Base-by-base conservation (phyloP, 2,888 invertebrate species). In the Brachyopa scutellaris region DNA sequence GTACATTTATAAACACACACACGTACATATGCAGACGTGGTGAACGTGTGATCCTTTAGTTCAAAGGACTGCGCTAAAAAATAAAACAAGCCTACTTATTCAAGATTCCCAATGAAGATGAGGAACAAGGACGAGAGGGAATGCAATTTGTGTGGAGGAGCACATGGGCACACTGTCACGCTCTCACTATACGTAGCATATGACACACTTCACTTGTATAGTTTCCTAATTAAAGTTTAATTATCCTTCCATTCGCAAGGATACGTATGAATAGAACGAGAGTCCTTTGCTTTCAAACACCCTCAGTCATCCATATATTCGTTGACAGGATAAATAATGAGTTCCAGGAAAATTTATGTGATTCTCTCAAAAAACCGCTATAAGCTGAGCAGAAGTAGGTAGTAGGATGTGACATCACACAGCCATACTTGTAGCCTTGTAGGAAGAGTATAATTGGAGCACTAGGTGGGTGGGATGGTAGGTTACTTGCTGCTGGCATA, bases 201-300 rank as follows among this genome's bases (percentile, higher is more conserved):
- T 82, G 76, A 82, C 76, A 82, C 82, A 77, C 76, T 82, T 82
- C 82, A 77, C 76, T 82, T 82, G 76, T 82, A 76, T 74, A 82
- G 82, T 82, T 82, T 82, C 82, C 82, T 77, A 82, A 82, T 82
- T 82, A 82, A 82, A 82, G 76, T 82, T 82, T 82, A 82, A 82
- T 82, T 82, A 82, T 82, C 82, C 82, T 72, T 82, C 77, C 82
- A 82, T 82, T 61, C 51, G 77, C 66, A 49, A 61, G 76, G 61
- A 77, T 72, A 49, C 64, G 53, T 76, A 66, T 80, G 82, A 82
- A 77, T 82, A 72, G 61, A 53, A 76, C 64, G 59, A 49, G 70
- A 82, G 76, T 76, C 59, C 76, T 76, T 69, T 64, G 82, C 76
- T 69, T 42, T 76, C 59, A 82, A 82, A 82, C 77, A 76, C 77